Evolutionary conservation across 2,797 vertebrate species (phyloP).

Genomic region (Danio albolineatus): DNA sequence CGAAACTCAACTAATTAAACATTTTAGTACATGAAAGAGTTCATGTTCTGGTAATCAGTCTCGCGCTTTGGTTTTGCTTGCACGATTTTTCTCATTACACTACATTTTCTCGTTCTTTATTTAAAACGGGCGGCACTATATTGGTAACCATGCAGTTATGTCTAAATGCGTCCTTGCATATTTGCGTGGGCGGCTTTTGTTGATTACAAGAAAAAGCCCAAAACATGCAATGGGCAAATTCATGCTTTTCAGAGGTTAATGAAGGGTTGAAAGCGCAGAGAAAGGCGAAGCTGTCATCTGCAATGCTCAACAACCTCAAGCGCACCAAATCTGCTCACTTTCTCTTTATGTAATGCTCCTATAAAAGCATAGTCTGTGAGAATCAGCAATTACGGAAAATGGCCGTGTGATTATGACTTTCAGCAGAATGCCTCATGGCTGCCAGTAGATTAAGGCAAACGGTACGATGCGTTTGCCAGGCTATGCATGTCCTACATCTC

Average conservation of each 20-base stretch:
- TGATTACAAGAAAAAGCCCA: slow-evolving; percentile 66
- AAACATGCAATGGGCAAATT: slow-evolving; percentile 65
- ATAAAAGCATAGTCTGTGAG: slow-evolving; percentile 49
- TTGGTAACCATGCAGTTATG: slow-evolving; percentile 64
- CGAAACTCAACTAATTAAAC: slow-evolving; percentile 19
- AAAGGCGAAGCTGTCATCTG: slow-evolving; percentile 54
- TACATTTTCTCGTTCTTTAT: slow-evolving; percentile 34
- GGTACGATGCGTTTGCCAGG: not conserved
- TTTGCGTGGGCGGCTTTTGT: slow-evolving; percentile 69
- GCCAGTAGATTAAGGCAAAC: slow-evolving; percentile 24
- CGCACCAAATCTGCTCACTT: slow-evolving; percentile 32
- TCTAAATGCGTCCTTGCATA: slow-evolving; percentile 64
- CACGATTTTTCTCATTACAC: slow-evolving; percentile 36
- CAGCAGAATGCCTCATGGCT: slow-evolving; percentile 28
- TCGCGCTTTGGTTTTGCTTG: slow-evolving; percentile 12
- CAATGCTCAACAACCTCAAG: slow-evolving; percentile 55
- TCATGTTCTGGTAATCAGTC: not conserved
- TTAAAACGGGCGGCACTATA: slow-evolving; percentile 60
- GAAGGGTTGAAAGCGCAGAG: slow-evolving; percentile 58
- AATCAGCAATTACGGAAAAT: slow-evolving; percentile 56
- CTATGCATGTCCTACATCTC: not conserved
- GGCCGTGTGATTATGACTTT: slow-evolving; percentile 37
- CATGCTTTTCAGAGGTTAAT: slow-evolving; percentile 65
- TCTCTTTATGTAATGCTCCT: slow-evolving; percentile 53
- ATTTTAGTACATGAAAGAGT: slow-evolving; percentile 1